A percentile compares a stretch with the other conserved stretches of the same genome.
These are phyloP conservation scores for Xestia xanthographa DNA, from an alignment of 2,888 invertebrate genomes.

Conservation along the genomic window DNA sequence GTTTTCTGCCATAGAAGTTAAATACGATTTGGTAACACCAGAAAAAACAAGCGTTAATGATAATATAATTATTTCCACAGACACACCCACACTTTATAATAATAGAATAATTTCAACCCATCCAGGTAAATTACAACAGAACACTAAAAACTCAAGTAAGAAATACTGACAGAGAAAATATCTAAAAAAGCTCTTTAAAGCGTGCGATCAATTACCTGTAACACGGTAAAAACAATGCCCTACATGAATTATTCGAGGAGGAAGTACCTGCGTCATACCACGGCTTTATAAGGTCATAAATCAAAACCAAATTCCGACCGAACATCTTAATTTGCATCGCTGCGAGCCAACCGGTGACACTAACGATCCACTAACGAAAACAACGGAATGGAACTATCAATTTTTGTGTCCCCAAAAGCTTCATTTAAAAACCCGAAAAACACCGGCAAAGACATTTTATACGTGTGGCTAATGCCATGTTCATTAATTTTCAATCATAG, in stretches of 20 bases:
- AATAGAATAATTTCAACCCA: neutral
- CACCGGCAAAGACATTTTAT: constrained; percentile 74
- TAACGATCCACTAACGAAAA: constrained; percentile 87
- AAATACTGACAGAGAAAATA: constrained; percentile 11
- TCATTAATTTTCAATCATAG: constrained; percentile 78
- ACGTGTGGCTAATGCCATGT: constrained; percentile 72
- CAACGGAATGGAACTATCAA: constrained; percentile 86
- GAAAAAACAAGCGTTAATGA: neutral
- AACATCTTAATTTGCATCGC: constrained; percentile 89
- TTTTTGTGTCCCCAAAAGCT: constrained; percentile 83
- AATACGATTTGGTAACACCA: neutral
- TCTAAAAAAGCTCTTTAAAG: constrained; percentile 59
- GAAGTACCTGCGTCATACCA: constrained; percentile 70
- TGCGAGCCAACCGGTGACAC: constrained; percentile 82
- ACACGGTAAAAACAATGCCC: constrained; percentile 68
- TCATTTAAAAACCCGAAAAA: constrained; percentile 79
- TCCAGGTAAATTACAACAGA: constrained; percentile 22
- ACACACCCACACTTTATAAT: neutral
- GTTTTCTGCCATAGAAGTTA: neutral
- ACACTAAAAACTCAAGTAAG: constrained; percentile 42
- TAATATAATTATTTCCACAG: neutral
- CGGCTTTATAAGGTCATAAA: constrained; percentile 82
- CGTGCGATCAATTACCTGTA: constrained; percentile 58
- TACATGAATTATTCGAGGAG: constrained; percentile 69
- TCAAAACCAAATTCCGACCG: constrained; percentile 82